A percentile compares a stretch with the other conserved stretches of the same genome.
Conservation (phyloP, 1,140 invertebrate genomes). For the Holotrichia oblita region DNA sequence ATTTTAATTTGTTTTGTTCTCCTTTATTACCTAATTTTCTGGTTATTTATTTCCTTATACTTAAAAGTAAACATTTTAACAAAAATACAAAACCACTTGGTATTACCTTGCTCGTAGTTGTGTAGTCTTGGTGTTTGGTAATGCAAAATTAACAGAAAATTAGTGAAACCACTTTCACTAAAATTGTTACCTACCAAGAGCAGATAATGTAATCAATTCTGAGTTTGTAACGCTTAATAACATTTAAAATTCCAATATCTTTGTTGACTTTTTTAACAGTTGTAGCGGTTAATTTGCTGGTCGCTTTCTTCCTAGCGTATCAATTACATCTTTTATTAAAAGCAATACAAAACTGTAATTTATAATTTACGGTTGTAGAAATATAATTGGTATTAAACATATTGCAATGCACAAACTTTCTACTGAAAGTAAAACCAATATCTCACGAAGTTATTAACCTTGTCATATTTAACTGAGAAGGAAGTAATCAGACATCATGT, state of each 20-base stretch:
- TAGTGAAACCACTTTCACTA: slow-evolving; percentile 23
- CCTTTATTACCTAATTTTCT: too few relatives aligned
- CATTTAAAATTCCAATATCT: neutral
- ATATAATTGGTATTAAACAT: slow-evolving; percentile 12
- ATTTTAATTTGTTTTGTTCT: too few relatives aligned
- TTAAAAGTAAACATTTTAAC: neutral
- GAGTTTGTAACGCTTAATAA: neutral
- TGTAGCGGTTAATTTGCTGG: neutral
- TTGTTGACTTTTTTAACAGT: neutral
- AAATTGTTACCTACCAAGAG: slow-evolving; percentile 8
- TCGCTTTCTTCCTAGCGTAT: slow-evolving; percentile 23
- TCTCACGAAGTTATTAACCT: slow-evolving; percentile 33
- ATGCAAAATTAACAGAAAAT: slow-evolving; percentile 5
- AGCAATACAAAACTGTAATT: neutral
- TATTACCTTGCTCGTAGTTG: neutral
- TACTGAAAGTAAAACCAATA: slow-evolving; percentile 22
- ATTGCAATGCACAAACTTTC: neutral
- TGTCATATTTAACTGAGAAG: neutral
- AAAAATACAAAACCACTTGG: neutral
- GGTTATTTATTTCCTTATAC: neutral
- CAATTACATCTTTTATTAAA: slow-evolving; percentile 18
- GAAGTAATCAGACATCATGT: too few relatives aligned
- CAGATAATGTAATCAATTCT: slow-evolving; percentile 1
- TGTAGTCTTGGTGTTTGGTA: neutral
- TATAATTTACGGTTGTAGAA: neutral